phyloP scores from a whole-genome alignment of 2,113 vertebrate genomes.

The Scortum barcoo region DNA sequence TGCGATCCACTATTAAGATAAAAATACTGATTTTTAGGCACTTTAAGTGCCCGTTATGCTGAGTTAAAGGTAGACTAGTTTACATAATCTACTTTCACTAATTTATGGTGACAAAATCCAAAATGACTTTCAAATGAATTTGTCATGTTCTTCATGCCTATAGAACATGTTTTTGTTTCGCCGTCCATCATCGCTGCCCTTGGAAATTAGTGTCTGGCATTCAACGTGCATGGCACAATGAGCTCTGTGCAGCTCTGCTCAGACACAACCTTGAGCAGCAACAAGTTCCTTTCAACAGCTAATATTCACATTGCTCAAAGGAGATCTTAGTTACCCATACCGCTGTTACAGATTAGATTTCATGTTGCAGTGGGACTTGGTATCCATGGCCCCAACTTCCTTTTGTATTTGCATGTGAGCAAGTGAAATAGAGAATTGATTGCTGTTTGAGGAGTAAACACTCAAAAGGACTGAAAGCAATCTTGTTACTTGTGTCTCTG shows the following conservation, averaged over 20 bases:
- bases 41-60: not conserved
- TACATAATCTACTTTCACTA: constrained; percentile 19
- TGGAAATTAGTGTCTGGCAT: constrained; percentile 42
- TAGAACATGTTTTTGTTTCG: not conserved
- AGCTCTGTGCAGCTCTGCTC: constrained; percentile 33
- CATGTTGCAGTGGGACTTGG: not conserved
- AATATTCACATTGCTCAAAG: constrained; percentile 47
- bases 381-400: constrained; percentile 9
- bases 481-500: constrained; percentile 39
- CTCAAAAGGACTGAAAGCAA: constrained; percentile 37
- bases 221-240: constrained; percentile 35
- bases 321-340: constrained; percentile 32
- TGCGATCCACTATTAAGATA: not conserved
- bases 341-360: constrained; percentile 41
- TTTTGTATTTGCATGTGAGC: constrained; percentile 34
- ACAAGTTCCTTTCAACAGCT: constrained; percentile 45
- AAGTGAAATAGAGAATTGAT: constrained; percentile 48
- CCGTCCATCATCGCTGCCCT: constrained; percentile 18
- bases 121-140: constrained; percentile 36
- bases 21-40: not conserved
- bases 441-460: constrained; percentile 38
- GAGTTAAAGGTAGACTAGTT: not conserved
- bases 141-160: constrained; percentile 9
- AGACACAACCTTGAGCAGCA: constrained; percentile 49
- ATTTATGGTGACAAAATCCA: constrained; percentile 10